A percentile compares a stretch with the other conserved stretches of the same genome.
Evolutionary conservation across 1,140 invertebrate species (phyloP).

Genomic region (Ladona fulva): DNA sequence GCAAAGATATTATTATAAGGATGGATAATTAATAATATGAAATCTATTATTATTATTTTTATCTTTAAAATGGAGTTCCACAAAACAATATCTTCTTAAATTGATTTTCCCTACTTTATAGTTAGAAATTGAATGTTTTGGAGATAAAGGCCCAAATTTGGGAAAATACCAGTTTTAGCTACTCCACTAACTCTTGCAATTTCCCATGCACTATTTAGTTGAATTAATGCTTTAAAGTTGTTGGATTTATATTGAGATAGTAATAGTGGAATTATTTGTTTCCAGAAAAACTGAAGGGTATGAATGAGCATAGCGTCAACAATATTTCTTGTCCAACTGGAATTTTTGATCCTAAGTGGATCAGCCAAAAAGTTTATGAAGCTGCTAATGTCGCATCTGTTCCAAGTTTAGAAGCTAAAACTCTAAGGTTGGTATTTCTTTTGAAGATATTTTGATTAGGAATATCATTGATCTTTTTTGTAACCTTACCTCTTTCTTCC

Average conservation of each 20-base stretch:
- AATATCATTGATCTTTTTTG: conserved; percentile 22
- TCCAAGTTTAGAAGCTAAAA: conserved; percentile 45
- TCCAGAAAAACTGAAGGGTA: conserved; percentile 65
- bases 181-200: too few species aligned
- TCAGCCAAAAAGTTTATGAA: conserved; percentile 58
- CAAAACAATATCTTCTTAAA: too few species aligned
- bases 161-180: too few species aligned
- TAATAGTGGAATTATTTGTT: conserved; percentile 18
- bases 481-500: conserved; percentile 27
- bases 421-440: conserved; percentile 43
- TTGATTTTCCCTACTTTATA: too few species aligned
- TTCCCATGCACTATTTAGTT: conserved; percentile 15
- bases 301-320: conserved; percentile 70
- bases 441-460: conserved; percentile 1
- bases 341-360: conserved; percentile 28
- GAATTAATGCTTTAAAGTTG: too few species aligned
- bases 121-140: too few species aligned
- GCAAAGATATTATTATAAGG: too few species aligned
- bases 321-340: conserved; percentile 37
- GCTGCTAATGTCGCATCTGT: conserved; percentile 71
- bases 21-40: too few species aligned
- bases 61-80: too few species aligned
- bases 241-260: neutral
- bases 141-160: too few species aligned
- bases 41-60: too few species aligned